phyloP scores from a whole-genome alignment of 2,113 vertebrate genomes.

The Podocnemis expansa region DNA sequence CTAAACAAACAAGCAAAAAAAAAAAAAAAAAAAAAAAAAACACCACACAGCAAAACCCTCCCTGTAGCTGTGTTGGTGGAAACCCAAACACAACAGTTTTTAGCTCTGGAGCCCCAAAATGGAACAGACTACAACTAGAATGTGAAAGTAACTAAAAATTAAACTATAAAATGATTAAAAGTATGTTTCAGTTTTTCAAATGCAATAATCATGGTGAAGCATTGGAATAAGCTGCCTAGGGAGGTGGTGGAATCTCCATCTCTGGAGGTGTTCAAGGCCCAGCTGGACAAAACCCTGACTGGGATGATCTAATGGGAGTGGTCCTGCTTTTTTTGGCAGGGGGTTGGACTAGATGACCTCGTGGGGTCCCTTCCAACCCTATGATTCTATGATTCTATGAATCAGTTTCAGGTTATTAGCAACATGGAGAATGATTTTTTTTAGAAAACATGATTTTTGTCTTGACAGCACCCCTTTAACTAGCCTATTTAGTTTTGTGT shows the following conservation, averaged over 20 bases:
- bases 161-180: not conserved
- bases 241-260: too few relatives aligned
- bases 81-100: not conserved
- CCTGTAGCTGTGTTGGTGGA: not conserved
- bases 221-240: too few relatives aligned
- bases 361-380: too few relatives aligned
- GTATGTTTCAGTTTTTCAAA: not conserved
- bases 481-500: conserved; percentile 19
- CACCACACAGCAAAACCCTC: fast-evolving
- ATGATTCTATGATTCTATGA: too few relatives aligned
- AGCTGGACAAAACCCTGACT: too few relatives aligned
- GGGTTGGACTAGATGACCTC: too few relatives aligned
- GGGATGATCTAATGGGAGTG: too few relatives aligned
- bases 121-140: not conserved
- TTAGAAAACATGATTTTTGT: not conserved
- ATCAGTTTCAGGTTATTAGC: not conserved
- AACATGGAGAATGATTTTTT: not conserved
- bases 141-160: not conserved
- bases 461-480: conserved; percentile 43
- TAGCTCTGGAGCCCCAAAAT: not conserved
- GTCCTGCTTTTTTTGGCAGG: too few relatives aligned
- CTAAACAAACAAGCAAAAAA: not conserved
- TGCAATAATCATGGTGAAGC: too few relatives aligned
- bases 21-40: too few relatives aligned
- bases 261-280: too few relatives aligned